These are phyloP conservation scores for Rhimphoctona megacephalus DNA, from an alignment of 2,888 invertebrate genomes.

Conservation along the genomic window DNA sequence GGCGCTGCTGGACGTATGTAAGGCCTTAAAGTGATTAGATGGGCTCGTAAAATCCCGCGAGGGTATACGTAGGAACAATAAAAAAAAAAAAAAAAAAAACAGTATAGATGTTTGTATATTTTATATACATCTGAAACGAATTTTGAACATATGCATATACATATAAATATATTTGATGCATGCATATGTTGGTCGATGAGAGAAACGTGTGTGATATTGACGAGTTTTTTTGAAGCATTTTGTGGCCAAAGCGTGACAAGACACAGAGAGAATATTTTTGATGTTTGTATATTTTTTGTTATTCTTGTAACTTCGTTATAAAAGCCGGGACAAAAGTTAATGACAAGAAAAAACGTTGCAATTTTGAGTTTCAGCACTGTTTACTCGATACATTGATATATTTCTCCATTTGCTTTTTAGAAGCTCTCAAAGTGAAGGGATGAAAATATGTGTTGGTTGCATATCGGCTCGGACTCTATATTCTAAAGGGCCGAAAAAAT, in stretches of 20 bases:
- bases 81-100: no score
- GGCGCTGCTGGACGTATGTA: no score
- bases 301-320: slow-evolving; percentile 41
- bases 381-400: neutral
- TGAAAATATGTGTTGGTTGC: neutral
- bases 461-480: neutral
- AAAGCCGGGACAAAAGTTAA: slow-evolving; percentile 34
- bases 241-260: neutral
- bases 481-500: neutral
- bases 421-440: neutral
- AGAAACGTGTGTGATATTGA: neutral
- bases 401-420: neutral
- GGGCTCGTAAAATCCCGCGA: no score
- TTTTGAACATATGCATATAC: neutral
- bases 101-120: neutral
- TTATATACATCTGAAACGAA: neutral
- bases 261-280: neutral
- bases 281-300: neutral
- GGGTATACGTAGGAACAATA: no score
- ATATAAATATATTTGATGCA: neutral
- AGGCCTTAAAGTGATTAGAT: no score
- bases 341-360: slow-evolving; percentile 5
- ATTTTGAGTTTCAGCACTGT: neutral
- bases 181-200: neutral
- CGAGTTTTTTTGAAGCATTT: neutral